A percentile compares a stretch with the other conserved stretches of the same genome.
These are phyloP conservation scores for Orientallactaga bullata DNA, from an alignment of 2,113 vertebrate genomes.

Conservation along the genomic window DNA sequence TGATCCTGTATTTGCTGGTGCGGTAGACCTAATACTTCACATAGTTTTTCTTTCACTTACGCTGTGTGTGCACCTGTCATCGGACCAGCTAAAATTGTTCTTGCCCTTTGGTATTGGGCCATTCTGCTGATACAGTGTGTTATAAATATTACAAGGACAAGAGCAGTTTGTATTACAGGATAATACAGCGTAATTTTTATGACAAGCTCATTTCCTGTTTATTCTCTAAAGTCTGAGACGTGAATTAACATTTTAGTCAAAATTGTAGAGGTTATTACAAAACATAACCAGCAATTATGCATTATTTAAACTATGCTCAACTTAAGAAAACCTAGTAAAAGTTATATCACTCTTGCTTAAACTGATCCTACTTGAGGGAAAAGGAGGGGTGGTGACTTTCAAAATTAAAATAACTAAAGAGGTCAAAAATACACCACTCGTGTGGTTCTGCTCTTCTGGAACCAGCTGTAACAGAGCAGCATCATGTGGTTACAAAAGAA, in stretches of 20 bases:
- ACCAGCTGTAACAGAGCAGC: slow-evolving; percentile 75
- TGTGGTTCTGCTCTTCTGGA: slow-evolving; percentile 58
- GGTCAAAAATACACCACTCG: slow-evolving; percentile 30
- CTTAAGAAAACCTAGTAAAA: slow-evolving; percentile 6
- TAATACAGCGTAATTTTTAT: slow-evolving; percentile 72
- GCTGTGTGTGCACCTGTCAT: slow-evolving; percentile 68
- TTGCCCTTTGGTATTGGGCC: slow-evolving; percentile 54
- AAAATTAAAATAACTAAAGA: slow-evolving; percentile 59
- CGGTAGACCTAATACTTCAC: slow-evolving; percentile 4
- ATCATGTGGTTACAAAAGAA: slow-evolving; percentile 74
- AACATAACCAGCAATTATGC: not conserved
- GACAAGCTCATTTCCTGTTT: slow-evolving; percentile 76
- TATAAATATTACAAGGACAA: slow-evolving; percentile 75
- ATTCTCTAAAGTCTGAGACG: slow-evolving; percentile 61
- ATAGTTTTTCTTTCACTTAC: slow-evolving; percentile 56
- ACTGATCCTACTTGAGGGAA: not conserved
- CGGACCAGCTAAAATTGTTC: slow-evolving; percentile 53
- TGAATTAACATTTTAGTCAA: slow-evolving; percentile 16
- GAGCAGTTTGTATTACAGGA: slow-evolving; percentile 65
- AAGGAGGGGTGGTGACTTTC: not conserved
- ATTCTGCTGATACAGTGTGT: slow-evolving; percentile 61
- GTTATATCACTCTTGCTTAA: not conserved
- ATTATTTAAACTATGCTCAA: not conserved
- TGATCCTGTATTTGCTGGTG: slow-evolving; percentile 34
- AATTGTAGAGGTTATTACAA: slow-evolving; percentile 34